Evolutionary conservation across 2,797 vertebrate genomes (phyloP).

Genomic region (Hippoglossus hippoglossus): DNA sequence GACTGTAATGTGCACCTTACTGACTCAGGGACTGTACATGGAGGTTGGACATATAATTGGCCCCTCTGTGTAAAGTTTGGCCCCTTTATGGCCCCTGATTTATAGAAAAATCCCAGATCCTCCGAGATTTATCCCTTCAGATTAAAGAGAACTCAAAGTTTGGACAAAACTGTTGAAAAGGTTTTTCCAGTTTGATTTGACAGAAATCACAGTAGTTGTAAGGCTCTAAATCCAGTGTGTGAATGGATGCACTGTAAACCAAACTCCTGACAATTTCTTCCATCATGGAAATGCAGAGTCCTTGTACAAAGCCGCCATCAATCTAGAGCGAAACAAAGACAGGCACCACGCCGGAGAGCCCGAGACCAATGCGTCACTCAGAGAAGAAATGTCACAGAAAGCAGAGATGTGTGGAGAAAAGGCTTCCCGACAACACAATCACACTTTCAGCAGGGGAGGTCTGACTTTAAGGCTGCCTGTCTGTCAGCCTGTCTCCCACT

Average conservation of each 20-base stretch:
- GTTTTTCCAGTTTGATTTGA: constrained; percentile 12
- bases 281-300: constrained; percentile 32
- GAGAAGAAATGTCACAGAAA: constrained; percentile 67
- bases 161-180: constrained; percentile 2
- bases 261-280: constrained; percentile 21
- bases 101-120: not conserved
- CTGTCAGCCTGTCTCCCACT: constrained; percentile 57
- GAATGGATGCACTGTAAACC: constrained; percentile 13
- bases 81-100: too few species aligned
- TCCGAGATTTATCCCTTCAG: not conserved
- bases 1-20: too few species aligned
- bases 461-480: constrained; percentile 63
- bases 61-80: too few species aligned
- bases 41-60: not conserved
- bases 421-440: constrained; percentile 67
- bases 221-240: constrained; percentile 2
- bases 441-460: constrained; percentile 71
- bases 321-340: constrained; percentile 66
- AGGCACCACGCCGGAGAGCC: constrained; percentile 54
- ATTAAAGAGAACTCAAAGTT: not conserved
- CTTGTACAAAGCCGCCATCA: constrained; percentile 58
- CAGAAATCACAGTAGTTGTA: not conserved
- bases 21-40: not conserved
- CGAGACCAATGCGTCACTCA: constrained; percentile 64
- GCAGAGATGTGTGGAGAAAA: constrained; percentile 65